Evolutionary conservation across 2,113 vertebrate species (phyloP), one percentile per base, ranked within the genome.

Genomic region (Gorsachius goisagi): DNA sequence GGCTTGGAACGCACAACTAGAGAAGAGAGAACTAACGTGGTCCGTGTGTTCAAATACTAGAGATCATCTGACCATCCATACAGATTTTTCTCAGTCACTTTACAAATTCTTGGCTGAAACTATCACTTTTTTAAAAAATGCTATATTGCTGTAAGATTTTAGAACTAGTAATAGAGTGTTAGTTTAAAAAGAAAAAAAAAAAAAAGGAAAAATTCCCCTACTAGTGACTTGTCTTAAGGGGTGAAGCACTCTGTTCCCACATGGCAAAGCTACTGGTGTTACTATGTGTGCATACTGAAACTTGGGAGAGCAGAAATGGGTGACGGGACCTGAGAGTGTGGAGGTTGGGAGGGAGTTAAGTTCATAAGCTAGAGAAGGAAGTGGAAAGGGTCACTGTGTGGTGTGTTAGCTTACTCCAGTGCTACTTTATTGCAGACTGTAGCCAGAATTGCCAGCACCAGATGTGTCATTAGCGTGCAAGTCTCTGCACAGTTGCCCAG

Each of bases 1-100:
- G 33, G 39, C 30, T 49, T 78, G 8, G 0, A 74, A 17, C 0
- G 4, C 26, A 50, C 8, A 67, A 3, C 24, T 81, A 52, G 41
- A 81, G 69, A 67, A 62, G 52, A 84, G 68, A 78, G 7, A 7
- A 15, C 9, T 72, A 47, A 11, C 6, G 2, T 67, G 15, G 60
- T 81, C 15, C 0, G 0, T 75, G 11, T 68, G 44, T 35, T 59
- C 12, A n/a, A 22, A 66, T 66, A 39, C 37, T 85, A 60, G n/a
- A 88, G 62, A 37, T 39, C 4, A 32, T 75, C 44, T n/a, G 13
- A 49, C 21, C 8, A 12, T 56, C 15, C 6, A 1, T 72, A 16
- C 28, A 17, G 44, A 50, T 72, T n/a, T 68, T 73, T 71, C 64
- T 64, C 28, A 41, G 24, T 68, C 20, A n/a, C 27, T 85, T 69